phyloP scores from a whole-genome alignment of 2,888 invertebrate species.

The Deilephila elpenor region DNA sequence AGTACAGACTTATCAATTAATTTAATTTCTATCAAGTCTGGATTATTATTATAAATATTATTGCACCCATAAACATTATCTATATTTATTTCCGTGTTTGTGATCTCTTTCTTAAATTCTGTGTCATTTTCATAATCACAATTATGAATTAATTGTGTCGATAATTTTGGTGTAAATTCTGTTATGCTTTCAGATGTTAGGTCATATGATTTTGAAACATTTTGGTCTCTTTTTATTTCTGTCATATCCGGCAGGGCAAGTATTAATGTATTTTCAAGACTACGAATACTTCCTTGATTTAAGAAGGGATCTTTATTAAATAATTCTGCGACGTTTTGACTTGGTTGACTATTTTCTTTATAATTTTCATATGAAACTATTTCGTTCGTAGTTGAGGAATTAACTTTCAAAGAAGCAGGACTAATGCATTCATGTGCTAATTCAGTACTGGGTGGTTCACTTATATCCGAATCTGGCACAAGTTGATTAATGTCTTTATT shows the following conservation, averaged over 20 bases:
- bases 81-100: neutral
- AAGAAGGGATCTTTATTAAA: neutral
- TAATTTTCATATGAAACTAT: neutral
- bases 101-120: neutral
- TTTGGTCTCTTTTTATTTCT: neutral
- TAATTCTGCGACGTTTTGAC: neutral
- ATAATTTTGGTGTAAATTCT: neutral
- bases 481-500: conserved; percentile 43
- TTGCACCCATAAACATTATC: neutral
- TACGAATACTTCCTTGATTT: neutral
- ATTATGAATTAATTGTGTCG: neutral
- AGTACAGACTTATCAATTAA: too few relatives aligned
- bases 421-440: neutral
- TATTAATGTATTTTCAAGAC: neutral
- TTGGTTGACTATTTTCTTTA: neutral
- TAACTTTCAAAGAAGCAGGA: neutral
- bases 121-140: neutral
- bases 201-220: too few relatives aligned
- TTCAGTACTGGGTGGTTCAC: neutral
- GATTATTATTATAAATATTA: too few relatives aligned
- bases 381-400: neutral
- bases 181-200: neutral
- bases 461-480: conserved; percentile 36
- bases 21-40: too few relatives aligned
- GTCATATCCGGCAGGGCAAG: neutral